Conservation (phyloP, 2,888 invertebrate species). For the Gandaritis pyraliata region DNA sequence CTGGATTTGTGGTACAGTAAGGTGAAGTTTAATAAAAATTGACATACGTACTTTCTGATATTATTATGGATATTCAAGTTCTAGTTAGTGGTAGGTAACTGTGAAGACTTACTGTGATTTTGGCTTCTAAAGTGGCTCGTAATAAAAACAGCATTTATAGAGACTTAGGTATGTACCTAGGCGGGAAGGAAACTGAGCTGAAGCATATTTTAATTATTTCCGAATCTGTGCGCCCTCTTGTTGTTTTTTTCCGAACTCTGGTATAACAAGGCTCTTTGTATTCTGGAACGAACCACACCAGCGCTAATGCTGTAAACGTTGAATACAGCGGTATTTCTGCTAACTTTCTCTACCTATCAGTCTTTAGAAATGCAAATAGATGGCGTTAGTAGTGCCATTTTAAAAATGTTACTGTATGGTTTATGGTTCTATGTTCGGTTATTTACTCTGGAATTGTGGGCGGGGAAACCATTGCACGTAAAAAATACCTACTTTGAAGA, state of each 20-base stretch:
- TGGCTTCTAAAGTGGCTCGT: too few relatives aligned
- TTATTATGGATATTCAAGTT: too few relatives aligned
- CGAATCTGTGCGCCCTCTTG: slow-evolving; percentile 8
- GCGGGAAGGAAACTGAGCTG: not conserved
- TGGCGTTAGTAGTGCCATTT: slow-evolving; percentile 20
- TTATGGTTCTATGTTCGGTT: not conserved
- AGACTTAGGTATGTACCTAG: too few relatives aligned
- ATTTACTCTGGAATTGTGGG: not conserved
- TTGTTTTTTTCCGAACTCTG: slow-evolving; percentile 3
- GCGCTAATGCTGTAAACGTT: not conserved
- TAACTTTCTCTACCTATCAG: not conserved
- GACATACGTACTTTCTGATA: too few relatives aligned
- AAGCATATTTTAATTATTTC: not conserved
- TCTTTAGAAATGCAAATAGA: slow-evolving; percentile 4
- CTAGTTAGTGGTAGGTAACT: too few relatives aligned
- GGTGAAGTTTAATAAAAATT: not conserved
- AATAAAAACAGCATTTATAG: too few relatives aligned
- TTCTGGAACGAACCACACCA: too few relatives aligned
- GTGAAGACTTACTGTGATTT: too few relatives aligned
- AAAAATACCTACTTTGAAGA: too few relatives aligned
- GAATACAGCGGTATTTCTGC: not conserved
- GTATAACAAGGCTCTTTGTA: not conserved
- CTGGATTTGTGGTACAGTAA: not conserved
- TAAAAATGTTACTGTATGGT: not conserved
- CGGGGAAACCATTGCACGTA: too few relatives aligned